Base-by-base conservation (phyloP, 2,888 invertebrate genomes). In the Caenorhabditis uteleia region DNA sequence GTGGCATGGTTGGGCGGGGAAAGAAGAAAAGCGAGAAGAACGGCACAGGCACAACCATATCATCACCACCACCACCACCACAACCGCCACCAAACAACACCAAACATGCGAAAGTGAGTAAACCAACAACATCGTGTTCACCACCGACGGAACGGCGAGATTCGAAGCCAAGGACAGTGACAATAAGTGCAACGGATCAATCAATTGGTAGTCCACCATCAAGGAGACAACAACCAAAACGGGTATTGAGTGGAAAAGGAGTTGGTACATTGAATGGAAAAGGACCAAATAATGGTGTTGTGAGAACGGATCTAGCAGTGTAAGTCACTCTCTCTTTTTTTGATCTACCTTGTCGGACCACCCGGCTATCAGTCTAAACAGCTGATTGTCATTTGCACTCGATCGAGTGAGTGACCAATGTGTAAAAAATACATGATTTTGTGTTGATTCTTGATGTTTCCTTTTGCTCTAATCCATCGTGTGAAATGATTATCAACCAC, bases 1-100 rank as follows among this genome's bases (percentile, higher is more conserved):
- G 60, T 6, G 60, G 54, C 36, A 53, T 60, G 48, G 60, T 60
- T 38, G 54, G 60, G 10, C 42, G 59, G n/a, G 58, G 50, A 12
- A 58, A 58, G 51, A 58, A 58, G 46, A 51, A 29, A 46, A 10
- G n/a, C n/a, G 49, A 57, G 49, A 57, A 57, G 45, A 50, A 50
- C 27, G 57, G 57, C 31, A 44, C n/a, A n/a, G n/a, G n/a, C n/a
- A n/a, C n/a, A n/a, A n/a, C n/a, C n/a, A n/a, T 36, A 7, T 18
- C 31, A 21, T 45, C 49, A 7, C 45, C 39, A 16, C 2, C 43
- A 25, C 12, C 20, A 2, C 43, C 25, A 42, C 29, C 34, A 6
- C 40, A 18, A 8, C 49, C 39, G 21, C 49, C 49, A 16, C 44
- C 39, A 39, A 27, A 21, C 14, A 50, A 16, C 4, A 50, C 57